These are phyloP conservation scores for Podarcis raffonei DNA, from an alignment of 2,113 vertebrate genomes.

Conservation along the genomic window DNA sequence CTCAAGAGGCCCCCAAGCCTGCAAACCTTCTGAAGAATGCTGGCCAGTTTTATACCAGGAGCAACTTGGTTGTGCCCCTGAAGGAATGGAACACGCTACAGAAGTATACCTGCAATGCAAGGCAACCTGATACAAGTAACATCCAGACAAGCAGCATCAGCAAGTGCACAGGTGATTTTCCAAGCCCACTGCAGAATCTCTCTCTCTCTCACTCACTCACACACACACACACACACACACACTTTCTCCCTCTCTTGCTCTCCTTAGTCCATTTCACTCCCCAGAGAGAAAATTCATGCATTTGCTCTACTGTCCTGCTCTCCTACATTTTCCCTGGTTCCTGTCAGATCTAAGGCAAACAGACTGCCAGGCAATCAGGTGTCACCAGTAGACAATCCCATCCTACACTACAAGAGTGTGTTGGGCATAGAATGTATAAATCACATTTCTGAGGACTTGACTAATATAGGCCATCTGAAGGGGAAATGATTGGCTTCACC, in stretches of 20 bases:
- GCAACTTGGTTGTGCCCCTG: background rate
- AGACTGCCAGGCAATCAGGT: too few species aligned
- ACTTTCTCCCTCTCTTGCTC: too few species aligned
- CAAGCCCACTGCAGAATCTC: background rate
- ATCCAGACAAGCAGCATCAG: background rate
- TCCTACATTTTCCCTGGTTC: background rate
- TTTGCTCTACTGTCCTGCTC: background rate
- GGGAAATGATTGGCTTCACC: background rate
- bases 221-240: too few species aligned
- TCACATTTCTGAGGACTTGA: background rate
- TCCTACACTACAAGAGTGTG: background rate
- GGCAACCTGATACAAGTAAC: background rate
- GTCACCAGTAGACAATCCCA: background rate
- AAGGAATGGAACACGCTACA: constrained; percentile 3
- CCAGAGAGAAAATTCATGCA: background rate
- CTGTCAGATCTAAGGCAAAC: background rate
- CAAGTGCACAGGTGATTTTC: constrained; percentile 9
- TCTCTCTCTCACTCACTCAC: background rate
- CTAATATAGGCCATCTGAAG: background rate
- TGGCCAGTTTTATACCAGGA: background rate
- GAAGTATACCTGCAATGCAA: background rate
- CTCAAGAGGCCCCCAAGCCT: background rate
- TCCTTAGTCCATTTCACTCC: background rate
- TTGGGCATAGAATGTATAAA: background rate
- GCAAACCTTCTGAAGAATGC: background rate